A percentile compares a stretch with the other conserved stretches of the same genome.
Evolutionary conservation across 2,113 vertebrate genomes (phyloP).

Genomic region (Bufo bufo): DNA sequence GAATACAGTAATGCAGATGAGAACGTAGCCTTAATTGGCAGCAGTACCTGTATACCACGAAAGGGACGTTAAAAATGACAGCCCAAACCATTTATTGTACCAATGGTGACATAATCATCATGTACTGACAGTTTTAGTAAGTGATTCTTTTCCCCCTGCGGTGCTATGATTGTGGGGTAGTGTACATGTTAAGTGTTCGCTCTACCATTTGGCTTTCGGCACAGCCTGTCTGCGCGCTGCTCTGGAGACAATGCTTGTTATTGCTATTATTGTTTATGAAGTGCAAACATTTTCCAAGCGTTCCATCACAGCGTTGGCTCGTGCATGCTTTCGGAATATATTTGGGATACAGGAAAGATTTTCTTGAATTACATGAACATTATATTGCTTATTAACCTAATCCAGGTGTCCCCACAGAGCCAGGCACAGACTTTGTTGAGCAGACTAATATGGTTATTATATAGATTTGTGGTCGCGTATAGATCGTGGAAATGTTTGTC

Average conservation of each 20-base stretch:
- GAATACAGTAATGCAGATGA: no score
- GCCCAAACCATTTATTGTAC: not conserved
- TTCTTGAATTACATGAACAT: not conserved
- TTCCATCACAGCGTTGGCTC: constrained; percentile 24
- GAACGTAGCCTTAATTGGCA: not conserved
- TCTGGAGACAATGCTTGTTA: constrained; percentile 21
- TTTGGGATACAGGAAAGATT: constrained; percentile 13
- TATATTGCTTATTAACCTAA: constrained; percentile 23
- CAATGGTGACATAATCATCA: no score
- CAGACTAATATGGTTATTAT: not conserved
- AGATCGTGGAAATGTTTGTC: not conserved
- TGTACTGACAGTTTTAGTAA: not conserved
- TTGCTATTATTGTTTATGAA: constrained; percentile 29
- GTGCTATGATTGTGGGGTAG: not conserved
- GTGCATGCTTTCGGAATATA: not conserved
- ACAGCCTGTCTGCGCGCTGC: constrained; percentile 11
- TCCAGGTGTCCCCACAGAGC: not conserved
- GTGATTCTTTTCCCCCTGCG: not conserved
- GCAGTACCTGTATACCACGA: not conserved
- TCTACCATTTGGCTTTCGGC: not conserved
- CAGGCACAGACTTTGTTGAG: not conserved
- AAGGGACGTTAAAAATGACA: not conserved
- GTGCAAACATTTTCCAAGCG: constrained; percentile 29
- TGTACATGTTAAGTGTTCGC: not conserved
- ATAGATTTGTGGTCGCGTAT: not conserved